These are phyloP conservation scores for Polyommatus iphigenia DNA, from an alignment of 2,888 invertebrate genomes.

Conservation along the genomic window DNA sequence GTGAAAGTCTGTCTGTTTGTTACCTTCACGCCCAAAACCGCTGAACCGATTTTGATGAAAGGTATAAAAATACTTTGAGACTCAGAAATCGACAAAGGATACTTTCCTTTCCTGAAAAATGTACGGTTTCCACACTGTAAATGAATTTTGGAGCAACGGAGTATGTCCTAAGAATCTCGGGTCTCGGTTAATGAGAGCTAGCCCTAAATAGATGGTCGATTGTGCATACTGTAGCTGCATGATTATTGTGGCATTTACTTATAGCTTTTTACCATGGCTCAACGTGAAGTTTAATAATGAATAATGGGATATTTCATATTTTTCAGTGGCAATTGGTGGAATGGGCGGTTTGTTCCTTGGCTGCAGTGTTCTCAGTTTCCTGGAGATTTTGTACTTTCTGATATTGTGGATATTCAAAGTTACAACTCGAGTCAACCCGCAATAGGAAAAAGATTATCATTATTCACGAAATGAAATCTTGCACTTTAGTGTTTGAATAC, in stretches of 20 bases:
- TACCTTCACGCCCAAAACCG: too few species aligned
- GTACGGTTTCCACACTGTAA: background rate
- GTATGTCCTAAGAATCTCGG: too few species aligned
- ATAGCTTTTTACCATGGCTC: background rate
- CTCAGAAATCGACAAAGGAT: too few species aligned
- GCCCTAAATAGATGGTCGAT: too few species aligned
- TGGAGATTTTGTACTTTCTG: slow-evolving; percentile 87
- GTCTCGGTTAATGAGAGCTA: too few species aligned
- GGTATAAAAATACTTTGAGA: too few species aligned
- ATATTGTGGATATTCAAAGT: slow-evolving; percentile 68
- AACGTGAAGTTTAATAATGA: background rate
- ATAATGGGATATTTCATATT: background rate
- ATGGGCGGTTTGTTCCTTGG: slow-evolving; percentile 89
- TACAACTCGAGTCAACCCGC: background rate
- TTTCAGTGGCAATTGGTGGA: slow-evolving; percentile 87
- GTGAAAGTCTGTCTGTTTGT: too few species aligned
- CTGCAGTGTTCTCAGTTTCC: slow-evolving; percentile 87
- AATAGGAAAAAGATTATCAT: background rate
- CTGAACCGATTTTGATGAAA: too few species aligned
- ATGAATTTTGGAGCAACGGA: background rate
- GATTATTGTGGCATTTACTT: background rate
- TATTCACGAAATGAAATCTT: background rate
- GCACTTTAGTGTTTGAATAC: too few species aligned
- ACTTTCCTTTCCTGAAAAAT: background rate
- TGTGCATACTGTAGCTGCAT: too few species aligned